Percentiles rank a stretch among this genome's conserved stretches.
Conservation (phyloP, 1,140 invertebrate genomes). For the Leptinotarsa defecta region DNA sequence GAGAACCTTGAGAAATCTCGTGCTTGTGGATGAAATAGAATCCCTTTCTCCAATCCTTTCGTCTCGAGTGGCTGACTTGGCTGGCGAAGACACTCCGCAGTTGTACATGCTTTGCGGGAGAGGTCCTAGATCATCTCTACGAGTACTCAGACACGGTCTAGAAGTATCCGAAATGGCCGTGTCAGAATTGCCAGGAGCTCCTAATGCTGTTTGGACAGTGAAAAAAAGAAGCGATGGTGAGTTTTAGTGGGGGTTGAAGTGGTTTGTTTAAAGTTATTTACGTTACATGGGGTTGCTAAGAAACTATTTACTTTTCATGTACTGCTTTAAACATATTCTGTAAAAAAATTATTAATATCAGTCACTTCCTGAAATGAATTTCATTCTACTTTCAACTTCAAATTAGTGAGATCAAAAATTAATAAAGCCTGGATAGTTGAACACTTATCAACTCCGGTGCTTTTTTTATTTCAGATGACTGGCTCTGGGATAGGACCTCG, state of each 20-base stretch:
- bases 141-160: constrained; percentile 94
- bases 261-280: neutral
- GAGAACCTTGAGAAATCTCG: constrained; percentile 90
- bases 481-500: constrained; percentile 10
- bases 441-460: constrained; percentile 50
- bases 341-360: neutral
- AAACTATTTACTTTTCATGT: no score
- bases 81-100: constrained; percentile 98
- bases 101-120: constrained; percentile 95
- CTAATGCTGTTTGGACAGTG: constrained; percentile 99
- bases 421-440: constrained; percentile 49
- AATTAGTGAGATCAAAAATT: constrained; percentile 21
- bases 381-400: no score
- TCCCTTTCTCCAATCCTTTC: constrained; percentile 93
- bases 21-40: constrained; percentile 97
- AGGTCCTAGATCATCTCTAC: constrained; percentile 88
- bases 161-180: constrained; percentile 99
- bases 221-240: constrained; percentile 92
- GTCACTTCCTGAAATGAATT: neutral
- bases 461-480: constrained; percentile 51
- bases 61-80: constrained; percentile 81
- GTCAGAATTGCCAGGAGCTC: constrained; percentile 97
- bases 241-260: constrained; percentile 3
- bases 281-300: neutral
- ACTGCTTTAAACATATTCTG: neutral